phyloP scores from a whole-genome alignment of 64 coral and sea anemone genomes.

The Catalaphyllia jardinei region DNA sequence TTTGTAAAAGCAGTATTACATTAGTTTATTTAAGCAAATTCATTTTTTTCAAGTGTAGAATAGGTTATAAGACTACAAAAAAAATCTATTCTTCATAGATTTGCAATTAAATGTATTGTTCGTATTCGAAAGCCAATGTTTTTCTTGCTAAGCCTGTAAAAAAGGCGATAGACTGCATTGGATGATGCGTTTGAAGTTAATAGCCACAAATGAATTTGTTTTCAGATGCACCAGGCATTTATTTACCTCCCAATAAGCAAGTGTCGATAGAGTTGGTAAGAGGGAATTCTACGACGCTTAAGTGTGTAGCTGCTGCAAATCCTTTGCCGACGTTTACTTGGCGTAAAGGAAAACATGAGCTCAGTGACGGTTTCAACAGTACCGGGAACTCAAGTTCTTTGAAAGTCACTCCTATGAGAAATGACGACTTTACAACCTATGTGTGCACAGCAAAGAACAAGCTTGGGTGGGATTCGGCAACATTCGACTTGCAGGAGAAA shows the following conservation, averaged over 20 bases:
- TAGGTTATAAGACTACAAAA: no score
- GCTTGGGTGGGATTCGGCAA: not conserved
- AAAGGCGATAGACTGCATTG: no score
- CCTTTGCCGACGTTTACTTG: not conserved
- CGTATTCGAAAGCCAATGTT: no score
- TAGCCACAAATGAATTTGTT: not conserved
- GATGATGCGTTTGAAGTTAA: no score
- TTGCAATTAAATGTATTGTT: no score
- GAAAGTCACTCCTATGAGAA: not conserved
- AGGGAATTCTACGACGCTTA: not conserved
- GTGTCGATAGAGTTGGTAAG: not conserved
- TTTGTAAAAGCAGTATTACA: no score
- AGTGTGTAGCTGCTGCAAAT: constrained; percentile 23
- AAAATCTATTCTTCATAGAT: no score
- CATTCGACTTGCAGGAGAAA: not conserved
- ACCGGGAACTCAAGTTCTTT: constrained; percentile 2
- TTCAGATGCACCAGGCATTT: constrained; percentile 21
- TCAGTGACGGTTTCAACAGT: not conserved
- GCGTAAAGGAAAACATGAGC: not conserved
- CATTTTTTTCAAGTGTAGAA: no score
- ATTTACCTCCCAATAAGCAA: not conserved
- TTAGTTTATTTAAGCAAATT: no score
- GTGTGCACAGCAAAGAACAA: constrained; percentile 8
- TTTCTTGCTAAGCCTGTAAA: no score
- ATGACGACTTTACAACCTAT: constrained; percentile 3